phyloP scores from a whole-genome alignment of 2,797 vertebrate species.

The Champsocephalus gunnari region DNA sequence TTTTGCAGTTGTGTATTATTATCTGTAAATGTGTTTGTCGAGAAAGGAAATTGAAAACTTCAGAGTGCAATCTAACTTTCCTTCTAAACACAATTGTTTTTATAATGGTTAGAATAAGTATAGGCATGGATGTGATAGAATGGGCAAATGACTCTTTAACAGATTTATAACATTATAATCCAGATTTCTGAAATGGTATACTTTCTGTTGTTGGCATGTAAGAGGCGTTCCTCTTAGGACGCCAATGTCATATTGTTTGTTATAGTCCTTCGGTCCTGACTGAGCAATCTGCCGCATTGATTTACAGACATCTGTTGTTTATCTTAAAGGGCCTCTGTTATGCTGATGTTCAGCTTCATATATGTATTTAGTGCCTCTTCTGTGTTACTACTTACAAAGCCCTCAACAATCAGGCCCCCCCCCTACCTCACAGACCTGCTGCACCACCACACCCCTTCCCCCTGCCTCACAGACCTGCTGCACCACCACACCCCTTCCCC shows the following conservation, averaged over 20 bases:
- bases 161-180: not conserved
- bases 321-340: too few species aligned
- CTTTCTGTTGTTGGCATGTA: not conserved
- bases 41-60: constrained; percentile 33
- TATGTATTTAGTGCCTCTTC: too few species aligned
- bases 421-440: too few species aligned
- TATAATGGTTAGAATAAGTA: not conserved
- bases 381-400: too few species aligned
- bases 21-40: constrained; percentile 48
- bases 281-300: not conserved
- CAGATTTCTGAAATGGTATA: not conserved
- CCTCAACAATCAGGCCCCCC: too few species aligned
- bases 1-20: constrained; percentile 39
- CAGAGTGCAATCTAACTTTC: constrained; percentile 27
- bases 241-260: too few species aligned
- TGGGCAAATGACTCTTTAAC: not conserved
- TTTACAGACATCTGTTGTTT: not conserved
- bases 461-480: too few species aligned
- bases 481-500: fast-evolving
- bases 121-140: not conserved
- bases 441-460: too few species aligned
- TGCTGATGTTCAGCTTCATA: too few species aligned
- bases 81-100: constrained; percentile 20
- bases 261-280: too few species aligned
- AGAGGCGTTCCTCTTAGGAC: too few species aligned